Base-by-base conservation (phyloP, 2,113 vertebrate species). In the Urocynchramus pylzowi region DNA sequence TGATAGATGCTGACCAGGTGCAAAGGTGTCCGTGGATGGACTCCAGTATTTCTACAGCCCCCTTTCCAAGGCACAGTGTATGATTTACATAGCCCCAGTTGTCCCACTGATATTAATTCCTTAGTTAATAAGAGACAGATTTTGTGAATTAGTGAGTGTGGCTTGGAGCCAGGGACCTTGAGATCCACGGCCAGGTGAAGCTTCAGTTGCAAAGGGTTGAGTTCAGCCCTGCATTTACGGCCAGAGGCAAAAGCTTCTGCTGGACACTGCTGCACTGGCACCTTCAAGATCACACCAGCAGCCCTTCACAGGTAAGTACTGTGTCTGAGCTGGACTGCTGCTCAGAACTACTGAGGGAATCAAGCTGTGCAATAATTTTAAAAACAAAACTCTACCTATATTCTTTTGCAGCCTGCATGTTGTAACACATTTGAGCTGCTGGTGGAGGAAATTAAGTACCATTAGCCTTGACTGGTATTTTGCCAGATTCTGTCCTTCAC, bases 271-370 rank as follows among this genome's bases (percentile, higher is more conserved):
- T 0, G 0, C 9, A 2, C 26, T 13, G 11, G 28, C 16, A 41
- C 24, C n/a, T 80, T 49, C 1, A 4, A 60, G 50, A 50, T 47
- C 26, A 28, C 0, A 4, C 5, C 35, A 50, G 53, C 24, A 31
- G 39, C 9, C 0, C 1, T 30, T 47, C 74, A 8, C 0, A 1
- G 30, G 23, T 35, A 41, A 31, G 24, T 53, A 21, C 23, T 13
- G 2, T 33, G 20, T 54, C 63, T 69, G 50, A 75, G 45, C 49
- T 81, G 49, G 35, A 30, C 30, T 39, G 23, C 39, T 68, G 23
- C 35, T 79, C 52, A 39, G 53, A 74, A 21, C 16, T 56, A 22
- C 37, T 28, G 49, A 69, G 27, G 24, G 41, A 88, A 44, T 45
- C 68, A 42, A 59, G 39, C 17, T 68, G 24, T 69, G 16, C 42